Evolutionary conservation across 2,113 vertebrate species (phyloP), one percentile per base, ranked within the genome.

Genomic region (Vicugna pacos): DNA sequence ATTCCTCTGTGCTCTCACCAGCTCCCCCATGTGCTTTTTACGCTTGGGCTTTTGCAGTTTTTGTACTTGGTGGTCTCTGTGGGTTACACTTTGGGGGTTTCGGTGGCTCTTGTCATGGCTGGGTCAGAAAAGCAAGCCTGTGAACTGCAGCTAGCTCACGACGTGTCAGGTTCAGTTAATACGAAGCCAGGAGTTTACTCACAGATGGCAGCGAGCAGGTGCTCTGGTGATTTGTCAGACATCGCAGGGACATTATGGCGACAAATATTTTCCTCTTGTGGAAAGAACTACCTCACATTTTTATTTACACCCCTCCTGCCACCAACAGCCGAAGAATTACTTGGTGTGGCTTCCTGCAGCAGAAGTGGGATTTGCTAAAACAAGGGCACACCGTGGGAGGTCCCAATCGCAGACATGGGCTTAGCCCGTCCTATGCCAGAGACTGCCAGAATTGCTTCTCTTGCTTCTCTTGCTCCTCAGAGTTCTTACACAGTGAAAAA

Each of bases 261-360:
- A 92, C 75, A 93, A 64, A 80, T 92, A 91, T 85, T 96, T 92
- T 72, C 85, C 84, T 92, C 50, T 65, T 87, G 88, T 85, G 91
- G 89, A 48, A 90, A 64, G 83, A 96, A 89, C 91, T 94, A 94
- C 96, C 93, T 96, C 85, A 81, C 69, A 20, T 88, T 83, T 88
- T 93, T 93, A 80, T 84, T 80, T 93, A 91, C 28, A 56, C 58
- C 69, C 58, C 20, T 91, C 67, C 73, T 86, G 65, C 73, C 54
- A 67, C 54, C 42, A 77, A 4, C 32, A 56, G 72, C 88, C 3
- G 14, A 83, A 54, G 82, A 89, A 62, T 65, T 30, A 73, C 64
- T 93, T 86, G 15, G 22, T 42, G 42, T 83, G n/a, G 72, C 35
- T 97, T 94, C 73, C 60, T 76, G 11, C 24, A 30, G 30, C 54